A percentile compares a stretch with the other conserved stretches of the same genome.
Conservation (phyloP, 2,797 vertebrate genomes). For the Neoniphon sammara region DNA sequence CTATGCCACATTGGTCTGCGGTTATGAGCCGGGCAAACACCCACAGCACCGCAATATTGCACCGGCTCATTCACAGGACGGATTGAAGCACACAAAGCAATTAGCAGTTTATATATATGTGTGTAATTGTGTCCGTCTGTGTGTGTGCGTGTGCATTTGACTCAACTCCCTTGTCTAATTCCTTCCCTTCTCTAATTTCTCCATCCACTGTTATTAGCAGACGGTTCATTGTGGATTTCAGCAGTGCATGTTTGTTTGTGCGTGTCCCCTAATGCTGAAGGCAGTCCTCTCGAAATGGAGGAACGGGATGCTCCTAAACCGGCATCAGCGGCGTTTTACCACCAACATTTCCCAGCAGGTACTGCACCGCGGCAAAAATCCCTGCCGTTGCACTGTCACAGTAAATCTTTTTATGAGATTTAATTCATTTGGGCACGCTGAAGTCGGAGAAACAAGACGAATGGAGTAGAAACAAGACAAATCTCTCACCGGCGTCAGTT, state of each 20-base stretch:
- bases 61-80: slow-evolving; percentile 67
- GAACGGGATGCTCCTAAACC: slow-evolving; percentile 1
- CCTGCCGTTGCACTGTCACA: slow-evolving; percentile 27
- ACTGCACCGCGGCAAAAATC: slow-evolving; percentile 2
- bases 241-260: slow-evolving; percentile 52
- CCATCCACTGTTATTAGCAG: slow-evolving; percentile 66
- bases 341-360: slow-evolving; percentile 4
- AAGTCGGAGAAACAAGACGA: slow-evolving; percentile 66
- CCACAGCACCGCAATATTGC: slow-evolving; percentile 79
- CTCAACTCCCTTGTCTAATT: slow-evolving; percentile 64
- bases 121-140: slow-evolving; percentile 45
- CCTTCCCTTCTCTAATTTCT: slow-evolving; percentile 65
- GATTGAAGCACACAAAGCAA: slow-evolving; percentile 80
- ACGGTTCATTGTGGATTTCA: slow-evolving; percentile 58
- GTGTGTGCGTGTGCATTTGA: slow-evolving; percentile 10
- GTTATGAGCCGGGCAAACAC: slow-evolving; percentile 82
- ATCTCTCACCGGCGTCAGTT: slow-evolving; percentile 67
- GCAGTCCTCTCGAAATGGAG: slow-evolving; percentile 30
- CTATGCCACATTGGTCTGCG: slow-evolving; percentile 77
- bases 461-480: slow-evolving; percentile 72
- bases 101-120: slow-evolving; percentile 75
- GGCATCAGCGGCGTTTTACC: neutral
- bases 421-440: slow-evolving; percentile 52
- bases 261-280: slow-evolving; percentile 40
- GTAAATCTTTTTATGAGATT: slow-evolving; percentile 63